Evolutionary conservation across 2,113 vertebrate genomes (phyloP), one percentile per base, ranked within the genome.

Genomic region (Myiagra hebetior): DNA sequence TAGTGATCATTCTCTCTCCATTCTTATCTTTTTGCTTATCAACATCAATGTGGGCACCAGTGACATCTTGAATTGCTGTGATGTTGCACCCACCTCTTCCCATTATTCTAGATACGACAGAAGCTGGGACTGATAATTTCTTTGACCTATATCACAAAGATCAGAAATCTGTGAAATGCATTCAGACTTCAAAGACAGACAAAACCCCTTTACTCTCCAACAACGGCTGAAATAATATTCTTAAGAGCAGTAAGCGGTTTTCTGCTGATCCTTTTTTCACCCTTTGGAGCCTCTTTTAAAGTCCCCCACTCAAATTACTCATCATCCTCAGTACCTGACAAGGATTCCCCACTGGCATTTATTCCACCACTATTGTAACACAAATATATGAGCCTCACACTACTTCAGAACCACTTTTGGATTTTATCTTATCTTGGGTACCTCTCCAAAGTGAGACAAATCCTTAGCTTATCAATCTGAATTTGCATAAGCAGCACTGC

Each of bases 21-120:
- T 99, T 99, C 96, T 99, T 99, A 98, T 99, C 99, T 97, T 99
- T 99, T 97, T 99, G 99, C 95, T 99, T 99, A 98, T 99, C 99
- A 85, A 99, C 99, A 10, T 99, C 99, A 95, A 99, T 99, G 95
- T 99, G 99, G 80, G 99, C 99, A 84, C 99, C 99, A 41, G 99
- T 99, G 95, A 99, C 99, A 92, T 99, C 99, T 91, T 99, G 99
- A 97, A 99, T 99, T 60, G 99, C 99, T 70, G 99, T 99, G 95
- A 99, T 99, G 97, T 99, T 99, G 97, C 99, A 99, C 84, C 99
- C 99, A 73, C 99, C 99, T 98, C 99, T 97, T 92, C 99, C 99
- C 99, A 99, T 99, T 98, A 99, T 99, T 94, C 99, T 98, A 90
- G 99, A 99, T 31, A 99, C 99, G 17, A 99, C 99, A 7, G 99